Evolutionary conservation across 2,888 invertebrate genomes (phyloP), one percentile per base, ranked within the genome.

Genomic region (Sinodicranocentrus sp.): DNA sequence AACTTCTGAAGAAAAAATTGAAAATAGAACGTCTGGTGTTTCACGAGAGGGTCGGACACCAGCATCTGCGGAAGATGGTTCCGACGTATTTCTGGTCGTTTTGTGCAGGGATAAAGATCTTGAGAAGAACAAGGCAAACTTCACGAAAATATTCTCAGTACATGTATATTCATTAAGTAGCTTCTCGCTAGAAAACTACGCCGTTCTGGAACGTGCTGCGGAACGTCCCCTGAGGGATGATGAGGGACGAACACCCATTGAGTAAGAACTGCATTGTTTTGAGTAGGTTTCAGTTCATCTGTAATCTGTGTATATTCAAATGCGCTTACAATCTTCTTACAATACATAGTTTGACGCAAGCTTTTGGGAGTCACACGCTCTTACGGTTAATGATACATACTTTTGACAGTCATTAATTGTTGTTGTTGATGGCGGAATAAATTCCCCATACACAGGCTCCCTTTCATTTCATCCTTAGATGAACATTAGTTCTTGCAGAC

Each of bases 141-240:
- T 90, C 72, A 79, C 84, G 0, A 89, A 88, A 70, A 87, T 91
- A 13, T 88, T 90, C 25, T 91, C 91, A 0, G 89, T 91, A 75
- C 92, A 92, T 85, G 83, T 92, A 33, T 92, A 91, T 80, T 91
- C 91, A 67, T 73, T 92, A 1, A 82, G 78, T 65, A 17, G 43
- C 3, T 79, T 78, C 39, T 70, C 63, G 0, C 21, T 84, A 26
- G 68, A 83, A 19, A 85, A 77, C 25, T 54, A 54, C 10, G 84
- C 84, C 54, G 90, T n/a, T 83, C 84, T 72, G 76, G 87, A n/a
- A 0, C 91, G 90, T 85, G 89, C 90, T 5, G 87, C 90, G 1
- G 90, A 90, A 73, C 89, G 89, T 85, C 90, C 89, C 2, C 90
- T 89, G 57, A 85, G 87, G 28, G 90, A 91, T 82, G 91, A 91